Evolutionary conservation across 1,140 invertebrate genomes (phyloP).

Genomic region (Caenorhabditis inopinata): DNA sequence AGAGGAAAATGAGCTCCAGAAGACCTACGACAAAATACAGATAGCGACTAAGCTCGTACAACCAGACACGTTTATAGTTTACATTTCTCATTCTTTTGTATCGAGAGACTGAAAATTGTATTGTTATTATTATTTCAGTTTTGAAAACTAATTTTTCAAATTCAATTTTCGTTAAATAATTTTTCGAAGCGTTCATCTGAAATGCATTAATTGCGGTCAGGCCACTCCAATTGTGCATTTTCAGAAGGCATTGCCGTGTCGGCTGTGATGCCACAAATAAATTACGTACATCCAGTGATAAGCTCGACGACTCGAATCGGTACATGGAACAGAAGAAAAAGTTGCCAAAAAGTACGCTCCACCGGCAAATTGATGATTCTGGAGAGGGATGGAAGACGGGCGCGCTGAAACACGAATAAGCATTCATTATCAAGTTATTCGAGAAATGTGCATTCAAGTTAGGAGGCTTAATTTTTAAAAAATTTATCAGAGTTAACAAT

Average conservation of each 20-base stretch:
- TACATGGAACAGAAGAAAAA: constrained; percentile 51
- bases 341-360: constrained; percentile 51
- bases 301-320: constrained; percentile 51
- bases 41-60: constrained; percentile 48
- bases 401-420: constrained; percentile 49
- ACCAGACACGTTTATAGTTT: constrained; percentile 43
- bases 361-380: constrained; percentile 52
- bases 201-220: too few species aligned
- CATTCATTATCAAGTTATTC: too few species aligned
- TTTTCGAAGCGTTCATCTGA: too few species aligned
- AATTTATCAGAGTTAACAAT: too few species aligned
- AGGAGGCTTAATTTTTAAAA: too few species aligned
- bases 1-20: constrained; percentile 44
- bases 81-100: constrained; percentile 50
- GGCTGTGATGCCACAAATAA: too few species aligned
- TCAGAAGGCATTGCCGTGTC: too few species aligned
- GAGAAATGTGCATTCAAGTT: too few species aligned
- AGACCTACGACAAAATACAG: constrained; percentile 43
- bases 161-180: too few species aligned
- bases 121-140: too few species aligned
- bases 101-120: constrained; percentile 39
- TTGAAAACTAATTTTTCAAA: too few species aligned
- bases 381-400: constrained; percentile 50
- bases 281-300: constrained; percentile 49
- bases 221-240: too few species aligned